A percentile compares a stretch with the other conserved stretches of the same genome.
These are phyloP conservation scores for Gymnothorax javanicus DNA, from an alignment of 2,797 vertebrate genomes.

Conservation along the genomic window DNA sequence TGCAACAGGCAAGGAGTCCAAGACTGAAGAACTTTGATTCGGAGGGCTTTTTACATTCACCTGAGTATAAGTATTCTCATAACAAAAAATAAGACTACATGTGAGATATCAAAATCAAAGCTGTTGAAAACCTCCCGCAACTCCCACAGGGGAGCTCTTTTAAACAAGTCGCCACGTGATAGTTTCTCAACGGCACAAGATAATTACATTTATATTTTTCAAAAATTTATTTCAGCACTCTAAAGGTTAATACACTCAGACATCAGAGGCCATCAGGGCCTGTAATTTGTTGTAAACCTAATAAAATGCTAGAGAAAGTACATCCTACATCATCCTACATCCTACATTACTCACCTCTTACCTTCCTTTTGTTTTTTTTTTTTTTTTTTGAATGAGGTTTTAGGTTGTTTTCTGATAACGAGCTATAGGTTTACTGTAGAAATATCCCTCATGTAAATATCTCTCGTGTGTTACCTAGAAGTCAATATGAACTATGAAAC, in stretches of 20 bases:
- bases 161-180: too few relatives aligned
- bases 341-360: neutral
- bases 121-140: too few relatives aligned
- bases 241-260: too few relatives aligned
- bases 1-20: neutral
- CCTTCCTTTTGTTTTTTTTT: neutral
- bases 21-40: neutral
- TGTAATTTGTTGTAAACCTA: neutral
- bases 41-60: neutral
- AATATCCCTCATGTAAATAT: neutral
- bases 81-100: neutral
- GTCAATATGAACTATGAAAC: neutral
- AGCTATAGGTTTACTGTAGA: neutral
- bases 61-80: neutral
- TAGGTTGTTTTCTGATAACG: constrained; percentile 4
- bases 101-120: neutral
- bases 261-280: neutral
- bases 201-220: too few relatives aligned
- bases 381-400: neutral
- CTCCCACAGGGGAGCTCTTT: too few relatives aligned
- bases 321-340: neutral
- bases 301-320: neutral
- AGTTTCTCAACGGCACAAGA: too few relatives aligned
- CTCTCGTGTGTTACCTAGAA: neutral
- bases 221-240: too few relatives aligned